Evolutionary conservation across 2,113 vertebrate genomes (phyloP), one percentile per base, ranked within the genome.

Genomic region (Paedocypris sp.): DNA sequence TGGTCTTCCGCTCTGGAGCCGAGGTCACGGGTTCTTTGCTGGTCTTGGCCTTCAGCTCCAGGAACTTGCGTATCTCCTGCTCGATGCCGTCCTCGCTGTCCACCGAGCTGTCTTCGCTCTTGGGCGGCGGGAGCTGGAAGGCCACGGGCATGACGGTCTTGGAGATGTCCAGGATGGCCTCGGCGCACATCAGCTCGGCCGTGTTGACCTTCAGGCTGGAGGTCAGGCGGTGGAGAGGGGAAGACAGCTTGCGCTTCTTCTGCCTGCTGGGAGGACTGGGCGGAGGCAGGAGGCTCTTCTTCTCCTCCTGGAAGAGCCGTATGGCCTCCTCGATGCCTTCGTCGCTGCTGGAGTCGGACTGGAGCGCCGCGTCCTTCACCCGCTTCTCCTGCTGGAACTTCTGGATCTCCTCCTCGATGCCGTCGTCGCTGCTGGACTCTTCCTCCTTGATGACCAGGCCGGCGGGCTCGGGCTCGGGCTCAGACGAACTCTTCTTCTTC

Each of bases 281-380:
- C n/a, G n/a, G n/a, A n/a, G n/a, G n/a, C n/a, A n/a, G n/a, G n/a
- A n/a, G n/a, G n/a, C n/a, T n/a, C n/a, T 83, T 81, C 13, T 89
- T 91, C 77, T 98, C 89, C 12, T 87, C 85, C 81, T 98, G 93
- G 71, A 93, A 98, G 38, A 76, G 85, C 51, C 85, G 90, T 58
- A 98, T 98, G 50, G 95, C 95, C 68, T 96, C 93, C 53, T 98
- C 95, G 0, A 98, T 98, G 43, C 95, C 94, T 0, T 96, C 93
- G 0, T 98, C 84, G 23, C 83, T 87, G 50, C 85, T 86, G 15
- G 84, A 84, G 36, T 86, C 82, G 20, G 64, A 77, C n/a, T n/a
- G n/a, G n/a, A n/a, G n/a, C n/a, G n/a, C n/a, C n/a, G n/a, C n/a
- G 29, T 42, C 49, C 2, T 64, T 22, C 6, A 22, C 66, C 67